Base-by-base conservation (phyloP, 2,113 vertebrate genomes). In the Strix aluco region DNA sequence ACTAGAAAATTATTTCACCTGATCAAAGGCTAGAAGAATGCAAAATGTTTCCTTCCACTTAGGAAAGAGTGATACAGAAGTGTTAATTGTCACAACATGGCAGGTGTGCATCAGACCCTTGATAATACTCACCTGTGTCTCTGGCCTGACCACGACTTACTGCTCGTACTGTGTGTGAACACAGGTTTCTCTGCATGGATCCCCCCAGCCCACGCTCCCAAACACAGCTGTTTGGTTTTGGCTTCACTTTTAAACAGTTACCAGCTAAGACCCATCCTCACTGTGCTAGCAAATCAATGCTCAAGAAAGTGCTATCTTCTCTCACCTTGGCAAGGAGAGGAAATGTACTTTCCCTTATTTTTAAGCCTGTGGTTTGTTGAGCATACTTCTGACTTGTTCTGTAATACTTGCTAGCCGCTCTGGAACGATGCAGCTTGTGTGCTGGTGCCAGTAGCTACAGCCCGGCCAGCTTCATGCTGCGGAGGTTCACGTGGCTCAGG, bases 301-400 rank as follows among this genome's bases (percentile, higher is more conserved):
- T 73, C 1, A 8, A 58, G 86, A 66, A 94, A 92, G 58, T 3
- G 5, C 38, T 27, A 14, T 30, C 58, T 62, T 93, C 46, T 94
- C 65, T 59, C 75, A 96, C 94, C 91, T 96, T 90, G 58, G 62
- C 2, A 5, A 93, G 74, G 42, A 77, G 71, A 77, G 52, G 81
- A 95, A 96, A 92, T 83, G 51, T 95, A 74, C 89, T 96, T 96
- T 75, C 49, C 87, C 44, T 91, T 95, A 70, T 77, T 96, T 92
- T 80, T 85, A 82, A 96, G 79, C 85, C 57, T 94, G 93, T 83
- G 96, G 96, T 95, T 93, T 93, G 85, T 46, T 6, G 10, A 80
- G 58, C 96, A 86, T 93, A 55, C 36, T 73, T 96, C 62, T 88
- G 84, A 46, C 81, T 94, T 96, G 92, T 92, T 94, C 92, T 49